Evolutionary conservation across 2,888 invertebrate genomes (phyloP), one percentile per base, ranked within the genome.

Genomic region (Eupithecia insigniata): DNA sequence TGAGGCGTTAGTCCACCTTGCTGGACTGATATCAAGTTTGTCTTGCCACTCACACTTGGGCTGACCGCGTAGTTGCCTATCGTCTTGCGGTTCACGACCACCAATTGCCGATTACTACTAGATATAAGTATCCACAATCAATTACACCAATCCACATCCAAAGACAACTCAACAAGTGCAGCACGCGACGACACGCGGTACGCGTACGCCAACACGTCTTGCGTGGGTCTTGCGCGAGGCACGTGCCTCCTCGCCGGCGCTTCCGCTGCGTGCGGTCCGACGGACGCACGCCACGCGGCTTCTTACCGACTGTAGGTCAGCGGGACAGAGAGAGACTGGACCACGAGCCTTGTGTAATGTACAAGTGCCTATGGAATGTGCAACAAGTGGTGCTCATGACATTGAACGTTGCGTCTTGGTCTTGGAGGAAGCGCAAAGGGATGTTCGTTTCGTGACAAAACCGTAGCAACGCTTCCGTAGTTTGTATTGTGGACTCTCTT

Each of bases 341-440:
- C 55, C 26, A 14, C 22, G 4, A 26, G 55, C 55, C 55, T 60
- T n/a, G 14, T 26, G 26, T 36, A 6, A 64, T 14, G 36, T 64
- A 26, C 36, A 36, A 55, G 26, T 51, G 5, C 18, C 2, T 46
- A n/a, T 22, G 22, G 51, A 51, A 22, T n/a, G n/a, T 32, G 64
- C 64, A 64, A 64, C 64, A 64, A 64, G 64, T 64, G 64, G 18
- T 60, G 60, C 0, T 26, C 26, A 36, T 36, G 64, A 64, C 64
- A 10, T 64, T 39, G 22, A 36, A 12, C 22, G 14, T 55, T 39
- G 16, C 36, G 12, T 64, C 64, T 64, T 64, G 16, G 12, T 64
- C 64, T 64, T 64, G 16, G 34, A 62, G 34, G 22, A 34, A 18
- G 34, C 16, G 32, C 2, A 10, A 32, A 5, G 12, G 7, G 3